Conservation (phyloP, 30 jellyfish, hydroid and myxozoan genomes). For the Nemopilema nomurai region DNA sequence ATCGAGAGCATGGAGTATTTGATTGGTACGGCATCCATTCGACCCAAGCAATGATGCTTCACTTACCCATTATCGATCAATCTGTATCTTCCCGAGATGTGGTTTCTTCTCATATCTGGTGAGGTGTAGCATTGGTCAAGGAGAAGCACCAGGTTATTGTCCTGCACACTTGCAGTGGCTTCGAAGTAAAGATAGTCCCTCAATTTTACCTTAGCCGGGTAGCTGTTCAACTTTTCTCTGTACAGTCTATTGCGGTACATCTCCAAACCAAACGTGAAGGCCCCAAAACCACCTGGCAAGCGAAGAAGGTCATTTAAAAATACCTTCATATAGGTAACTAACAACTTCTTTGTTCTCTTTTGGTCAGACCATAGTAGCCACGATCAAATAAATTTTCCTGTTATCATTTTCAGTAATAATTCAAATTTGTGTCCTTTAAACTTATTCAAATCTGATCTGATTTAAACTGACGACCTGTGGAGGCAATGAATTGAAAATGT, state of each 20-base stretch:
- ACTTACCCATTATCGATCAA: constrained; percentile 41
- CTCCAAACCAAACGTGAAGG: constrained; percentile 13
- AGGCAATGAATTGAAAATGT: too few relatives aligned
- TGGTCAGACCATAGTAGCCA: not conserved
- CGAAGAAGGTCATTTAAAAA: not conserved
- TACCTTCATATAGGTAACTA: not conserved
- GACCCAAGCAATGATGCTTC: not conserved
- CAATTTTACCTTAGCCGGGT: constrained; percentile 37
- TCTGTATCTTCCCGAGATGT: not conserved
- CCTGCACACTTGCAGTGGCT: constrained; percentile 19
- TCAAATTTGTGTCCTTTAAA: not conserved
- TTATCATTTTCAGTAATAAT: too few relatives aligned
- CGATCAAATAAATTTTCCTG: too few relatives aligned
- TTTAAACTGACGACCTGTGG: too few relatives aligned
- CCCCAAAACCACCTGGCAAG: constrained; percentile 34
- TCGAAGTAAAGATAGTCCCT: constrained; percentile 40
- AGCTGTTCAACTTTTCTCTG: not conserved
- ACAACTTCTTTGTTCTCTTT: not conserved
- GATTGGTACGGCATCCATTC: too few relatives aligned
- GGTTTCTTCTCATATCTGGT: constrained; percentile 26
- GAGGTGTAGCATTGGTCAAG: constrained; percentile 35
- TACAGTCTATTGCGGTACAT: constrained; percentile 19
- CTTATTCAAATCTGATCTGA: not conserved
- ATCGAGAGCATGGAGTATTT: too few relatives aligned
- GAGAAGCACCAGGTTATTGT: constrained; percentile 9